phyloP scores from a whole-genome alignment of 2,888 invertebrate species.

The Macropis europaea region DNA sequence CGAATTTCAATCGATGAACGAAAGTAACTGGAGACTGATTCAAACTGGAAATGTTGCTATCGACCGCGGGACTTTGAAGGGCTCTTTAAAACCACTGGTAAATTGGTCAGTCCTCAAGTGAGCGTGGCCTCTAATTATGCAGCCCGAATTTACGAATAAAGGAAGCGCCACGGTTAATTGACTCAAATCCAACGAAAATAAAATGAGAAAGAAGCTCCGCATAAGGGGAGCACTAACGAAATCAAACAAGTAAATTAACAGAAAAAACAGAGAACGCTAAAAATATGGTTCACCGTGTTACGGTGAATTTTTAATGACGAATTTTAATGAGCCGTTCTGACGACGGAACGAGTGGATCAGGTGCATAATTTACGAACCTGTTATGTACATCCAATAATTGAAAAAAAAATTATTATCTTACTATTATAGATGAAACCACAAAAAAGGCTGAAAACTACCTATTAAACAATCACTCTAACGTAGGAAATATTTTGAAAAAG shows the following conservation, averaged over 20 bases:
- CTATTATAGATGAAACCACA: too few relatives aligned
- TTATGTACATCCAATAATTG: too few relatives aligned
- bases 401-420: too few relatives aligned
- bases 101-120: conserved; percentile 32
- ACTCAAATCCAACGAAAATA: conserved; percentile 1
- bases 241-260: conserved; percentile 6
- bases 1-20: conserved; percentile 36
- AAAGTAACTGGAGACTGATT: conserved; percentile 37
- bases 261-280: neutral
- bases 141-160: conserved; percentile 28
- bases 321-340: neutral
- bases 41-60: conserved; percentile 41
- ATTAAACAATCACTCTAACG: too few relatives aligned
- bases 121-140: conserved; percentile 31
- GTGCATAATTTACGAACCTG: too few relatives aligned
- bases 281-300: neutral
- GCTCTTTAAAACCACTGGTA: conserved; percentile 35
- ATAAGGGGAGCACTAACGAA: neutral
- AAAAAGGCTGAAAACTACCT: too few relatives aligned
- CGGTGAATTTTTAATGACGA: neutral
- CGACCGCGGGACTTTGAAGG: conserved; percentile 15
- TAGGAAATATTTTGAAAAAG: too few relatives aligned
- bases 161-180: conserved; percentile 24
- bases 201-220: neutral
- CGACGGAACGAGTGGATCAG: neutral